Base-by-base conservation (phyloP, 2,113 vertebrate species). In the Tapirus terrestris region DNA sequence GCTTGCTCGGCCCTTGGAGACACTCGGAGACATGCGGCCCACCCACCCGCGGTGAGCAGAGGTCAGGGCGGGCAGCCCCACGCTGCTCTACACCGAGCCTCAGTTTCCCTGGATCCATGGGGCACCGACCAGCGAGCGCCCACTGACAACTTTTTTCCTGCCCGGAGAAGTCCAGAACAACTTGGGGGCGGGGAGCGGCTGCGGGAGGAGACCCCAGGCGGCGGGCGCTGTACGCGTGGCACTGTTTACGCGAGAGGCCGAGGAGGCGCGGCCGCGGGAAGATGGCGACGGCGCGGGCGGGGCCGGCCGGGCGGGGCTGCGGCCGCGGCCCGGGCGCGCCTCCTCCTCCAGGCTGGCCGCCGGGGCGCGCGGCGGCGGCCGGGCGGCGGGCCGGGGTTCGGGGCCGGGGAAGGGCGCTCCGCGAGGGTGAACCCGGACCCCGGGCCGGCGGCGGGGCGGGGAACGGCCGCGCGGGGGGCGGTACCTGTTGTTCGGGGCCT, bases 401-500 rank as follows among this genome's bases (percentile, higher is more conserved):
- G 45, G 43, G 76, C 25, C 5, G 9, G 13, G 72, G 18, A 17
- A 58, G 31, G 29, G 56, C n/a, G 8, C 43, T 31, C 72, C 29
- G 13, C 45, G 27, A 33, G 33, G 18, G 16, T 25, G 20, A 81
- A 18, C 51, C 33, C 18, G 43, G 61, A 39, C 25, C 58, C 48
- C 18, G 36, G 51, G 58, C 25, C 33, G 18, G 51, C 11, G 65
- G 39, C 20, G 61, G 67, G 80, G 60, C 61, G 7, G 79, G 79
- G 92, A 17, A 31, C 29, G 56, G 85, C 36, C 14, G 93, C 25
- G 72, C 65, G 23, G 91, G 79, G 95, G 86, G 87, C 67, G 94
- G 97, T 99, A 99, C 99, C 99, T 99, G 99, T 99, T 99, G 99
- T 99, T 99, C 98, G 98, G 99, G 98, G 99, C 98, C 99, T 99